A percentile compares a stretch with the other conserved stretches of the same genome.
Evolutionary conservation across 2,113 vertebrate species (phyloP).

Genomic region (Glareola pratincola): DNA sequence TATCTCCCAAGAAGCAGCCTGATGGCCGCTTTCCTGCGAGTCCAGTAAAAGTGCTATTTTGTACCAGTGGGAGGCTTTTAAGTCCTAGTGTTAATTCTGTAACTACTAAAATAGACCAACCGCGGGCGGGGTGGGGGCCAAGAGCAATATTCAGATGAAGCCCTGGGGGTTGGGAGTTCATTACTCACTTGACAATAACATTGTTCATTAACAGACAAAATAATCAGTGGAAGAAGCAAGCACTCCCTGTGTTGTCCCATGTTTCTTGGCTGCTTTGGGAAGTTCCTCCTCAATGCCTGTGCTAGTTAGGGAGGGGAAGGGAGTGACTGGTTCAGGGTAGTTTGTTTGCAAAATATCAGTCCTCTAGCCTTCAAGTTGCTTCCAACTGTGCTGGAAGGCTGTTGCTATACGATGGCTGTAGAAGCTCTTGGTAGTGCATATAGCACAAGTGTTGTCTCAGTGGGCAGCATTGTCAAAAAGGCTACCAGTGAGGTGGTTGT

Average conservation of each 20-base stretch:
- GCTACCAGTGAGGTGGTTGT: neutral
- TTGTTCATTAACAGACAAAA: neutral
- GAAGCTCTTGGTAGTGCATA: neutral
- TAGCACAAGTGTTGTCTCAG: neutral
- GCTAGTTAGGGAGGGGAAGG: neutral
- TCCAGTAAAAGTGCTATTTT: neutral
- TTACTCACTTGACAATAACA: neutral
- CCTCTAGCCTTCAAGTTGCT: neutral
- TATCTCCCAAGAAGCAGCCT: neutral
- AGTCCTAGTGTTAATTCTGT: neutral
- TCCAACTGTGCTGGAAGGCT: rapidly evolving
- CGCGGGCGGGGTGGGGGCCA: neutral
- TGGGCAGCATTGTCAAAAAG: neutral
- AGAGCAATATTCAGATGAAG: neutral
- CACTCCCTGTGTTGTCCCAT: neutral
- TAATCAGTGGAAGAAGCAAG: neutral
- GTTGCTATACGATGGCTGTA: neutral
- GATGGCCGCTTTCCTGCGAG: neutral
- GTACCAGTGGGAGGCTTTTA: slow-evolving; percentile 7
- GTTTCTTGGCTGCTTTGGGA: neutral
- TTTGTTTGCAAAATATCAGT: neutral
- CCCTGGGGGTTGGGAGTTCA: neutral
- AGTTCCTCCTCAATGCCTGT: neutral
- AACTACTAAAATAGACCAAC: neutral
- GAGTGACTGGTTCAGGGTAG: neutral